A percentile compares a stretch with the other conserved stretches of the same genome.
These are phyloP conservation scores for Lonchura striata DNA, from an alignment of 2,113 vertebrate species.

Conservation along the genomic window DNA sequence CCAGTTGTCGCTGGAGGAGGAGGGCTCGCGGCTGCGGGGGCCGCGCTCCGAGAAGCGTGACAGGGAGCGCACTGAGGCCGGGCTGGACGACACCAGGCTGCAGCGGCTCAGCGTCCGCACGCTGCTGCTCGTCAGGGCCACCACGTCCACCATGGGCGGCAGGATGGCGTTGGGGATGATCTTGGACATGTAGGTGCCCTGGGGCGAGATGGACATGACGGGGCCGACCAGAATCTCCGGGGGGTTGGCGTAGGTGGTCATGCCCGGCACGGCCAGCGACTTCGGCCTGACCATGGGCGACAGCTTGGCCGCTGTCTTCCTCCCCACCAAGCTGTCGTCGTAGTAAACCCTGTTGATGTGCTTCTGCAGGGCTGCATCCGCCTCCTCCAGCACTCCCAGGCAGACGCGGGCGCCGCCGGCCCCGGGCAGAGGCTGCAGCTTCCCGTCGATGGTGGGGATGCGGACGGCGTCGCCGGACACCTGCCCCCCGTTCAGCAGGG, in stretches of 20 bases:
- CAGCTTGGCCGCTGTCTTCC: conserved; percentile 69
- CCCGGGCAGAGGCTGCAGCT: background rate
- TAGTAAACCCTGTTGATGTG: conserved; percentile 81
- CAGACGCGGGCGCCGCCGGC: conserved; percentile 74
- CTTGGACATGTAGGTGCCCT: conserved; percentile 94
- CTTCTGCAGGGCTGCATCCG: conserved; percentile 70
- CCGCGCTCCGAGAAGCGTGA: conserved; percentile 65
- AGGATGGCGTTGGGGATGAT: conserved; percentile 94
- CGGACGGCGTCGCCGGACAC: conserved; percentile 56
- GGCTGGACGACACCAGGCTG: conserved; percentile 85
- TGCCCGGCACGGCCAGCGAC: conserved; percentile 88
- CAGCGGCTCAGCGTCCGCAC: conserved; percentile 85
- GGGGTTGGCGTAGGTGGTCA: conserved; percentile 77
- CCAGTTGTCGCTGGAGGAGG: conserved; percentile 82
- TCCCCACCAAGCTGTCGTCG: conserved; percentile 77
- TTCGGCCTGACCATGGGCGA: conserved; percentile 80
- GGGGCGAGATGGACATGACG: conserved; percentile 94
- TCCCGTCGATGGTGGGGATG: conserved; percentile 87
- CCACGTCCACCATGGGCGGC: conserved; percentile 89
- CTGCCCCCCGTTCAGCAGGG: conserved; percentile 53
- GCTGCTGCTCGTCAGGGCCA: conserved; percentile 82
- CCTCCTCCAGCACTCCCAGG: conserved; percentile 69
- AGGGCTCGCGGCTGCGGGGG: conserved; percentile 69
- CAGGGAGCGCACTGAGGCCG: conserved; percentile 79
- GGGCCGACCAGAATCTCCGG: conserved; percentile 82